Evolutionary conservation across 2,888 invertebrate genomes (phyloP), one percentile per base, ranked within the genome.

Genomic region (Papilio gigon): DNA sequence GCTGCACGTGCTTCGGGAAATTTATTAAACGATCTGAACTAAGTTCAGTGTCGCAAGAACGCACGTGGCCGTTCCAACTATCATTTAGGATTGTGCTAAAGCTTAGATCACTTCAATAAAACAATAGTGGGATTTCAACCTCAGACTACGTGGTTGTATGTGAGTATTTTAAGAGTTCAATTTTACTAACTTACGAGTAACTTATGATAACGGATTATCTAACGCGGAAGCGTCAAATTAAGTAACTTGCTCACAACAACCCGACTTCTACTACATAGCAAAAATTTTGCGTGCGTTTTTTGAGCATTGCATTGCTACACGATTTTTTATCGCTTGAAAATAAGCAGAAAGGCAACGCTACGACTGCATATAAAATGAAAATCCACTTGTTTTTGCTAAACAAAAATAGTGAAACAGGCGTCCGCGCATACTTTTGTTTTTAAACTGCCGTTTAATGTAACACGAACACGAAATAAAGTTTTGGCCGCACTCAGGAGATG

Each of bases 371-470:
- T 50, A 50, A 25, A 50, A 47, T 6, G 25, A 25, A 53, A 27
- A 53, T 6, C 14, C 25, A 53, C n/a, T 30, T 9, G 30, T 56
- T 30, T 56, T 30, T 27, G 17, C 12, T n/a, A 17, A 14, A 27
- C 8, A 11, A n/a, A 27, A 30, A 53, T 53, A 12, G 14, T 53
- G 53, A 53, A 56, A 56, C n/a, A 56, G 53, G 53, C 30, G 27
- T 56, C 30, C 27, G 30, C 30, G 53, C 53, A 17, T 56, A 56
- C n/a, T 53, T 42, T 6, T 6, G 42, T 42, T 27, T 53, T 30
- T 17, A 53, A 53, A 53, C 53, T n/a, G n/a, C 53, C 27, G 17
- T 53, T 53, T 53, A 27, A 53, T 53, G n/a, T 53, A n/a, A 53
- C 27, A n/a, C 27, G 27, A n/a, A 53, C 53, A 30, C 53, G 27